Base-by-base conservation (phyloP, 2,888 invertebrate genomes). In the Melangyna quadrimaculata region DNA sequence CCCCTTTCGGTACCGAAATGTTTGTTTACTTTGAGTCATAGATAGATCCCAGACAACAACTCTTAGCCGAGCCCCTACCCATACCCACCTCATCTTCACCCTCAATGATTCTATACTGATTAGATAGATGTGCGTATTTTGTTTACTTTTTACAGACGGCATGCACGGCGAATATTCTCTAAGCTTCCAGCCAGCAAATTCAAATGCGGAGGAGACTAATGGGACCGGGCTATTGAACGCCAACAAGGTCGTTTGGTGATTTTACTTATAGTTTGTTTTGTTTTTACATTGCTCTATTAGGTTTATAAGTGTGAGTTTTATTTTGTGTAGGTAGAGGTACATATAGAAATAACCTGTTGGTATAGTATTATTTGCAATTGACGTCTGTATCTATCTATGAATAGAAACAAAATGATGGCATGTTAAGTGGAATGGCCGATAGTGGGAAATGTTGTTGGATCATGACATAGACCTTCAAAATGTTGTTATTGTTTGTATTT, bases 401-500 rank as follows among this genome's bases (percentile, higher is more conserved):
- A 45, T 40, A 48, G 61, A 37, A n/a, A 5, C 27, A 10, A 65
- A 43, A 74, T 53, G 19, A 19, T 32, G 59, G 22, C 61, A 75
- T n/a, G n/a, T 59, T 57, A 70, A 79, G 79, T 83, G 83, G 83
- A 83, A 83, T 79, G 74, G 70, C 83, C 70, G 83, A 83, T 83
- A 83, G 83, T 79, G 83, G 53, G n/a, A 70, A 43, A 7, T 32
- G 29, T 29, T 73, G 73, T 69, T 57, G 81, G 70, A 57, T 81
- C 69, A 73, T 83, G 78, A 65, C 82, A 83, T 78, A 83, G 82
- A 83, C 82, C 82, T 83, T 83, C 78, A 83, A 73, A 83, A 65
- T 83, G 69, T 78, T 69, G 53, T 83, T 83, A 73, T 74, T 69
- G 55, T 61, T 61, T 83, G 61, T 48, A 19, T 14, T 22, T 59